Evolutionary conservation across 2,888 invertebrate genomes (phyloP), one percentile per base, ranked within the genome.

Genomic region (Idaea straminata): DNA sequence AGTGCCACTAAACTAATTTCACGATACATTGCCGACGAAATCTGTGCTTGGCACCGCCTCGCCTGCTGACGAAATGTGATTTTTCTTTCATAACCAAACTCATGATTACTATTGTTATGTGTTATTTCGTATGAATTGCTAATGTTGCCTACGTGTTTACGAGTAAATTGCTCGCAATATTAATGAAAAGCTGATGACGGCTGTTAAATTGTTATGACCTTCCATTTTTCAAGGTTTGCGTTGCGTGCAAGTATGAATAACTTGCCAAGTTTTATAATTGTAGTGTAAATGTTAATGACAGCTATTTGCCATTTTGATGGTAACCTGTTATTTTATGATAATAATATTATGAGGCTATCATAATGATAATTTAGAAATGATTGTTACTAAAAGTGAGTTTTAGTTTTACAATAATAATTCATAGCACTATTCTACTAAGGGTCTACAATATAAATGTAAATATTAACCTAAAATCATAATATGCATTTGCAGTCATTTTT

Each of bases 1-100:
- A 92, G 91, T 92, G 89, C 89, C 89, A 91, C 89, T 91, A 92
- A 92, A 92, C 92, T 92, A 92, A 92, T 92, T 92, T 92, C 91
- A 92, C 92, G 92, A 91, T 92, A 92, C 91, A 92, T 91, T 91
- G 92, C 89, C 90, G 85, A 83, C 89, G 85, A 91, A 92, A 92
- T 92, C 92, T 92, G 92, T 87, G 89, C 91, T 87, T 90, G 92
- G 92, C 92, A 92, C 92, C 86, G 85, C 85, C 87, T 85, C 77
- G 85, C 83, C 85, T 82, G 84, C 82, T 83, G 80, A 72, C 84
- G 76, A 87, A 90, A 90, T 87, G 85, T 85, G 86, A 90, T 89
- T 91, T 90, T 86, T 87, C 87, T 83, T 86, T 88, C 85, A 84
- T 81, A 85, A 80, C 83, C 79, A 80, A 87, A 85, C 85, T 77